These are phyloP conservation scores for Gallinago nigripennis DNA, from an alignment of 2,797 vertebrate genomes.

Conservation along the genomic window DNA sequence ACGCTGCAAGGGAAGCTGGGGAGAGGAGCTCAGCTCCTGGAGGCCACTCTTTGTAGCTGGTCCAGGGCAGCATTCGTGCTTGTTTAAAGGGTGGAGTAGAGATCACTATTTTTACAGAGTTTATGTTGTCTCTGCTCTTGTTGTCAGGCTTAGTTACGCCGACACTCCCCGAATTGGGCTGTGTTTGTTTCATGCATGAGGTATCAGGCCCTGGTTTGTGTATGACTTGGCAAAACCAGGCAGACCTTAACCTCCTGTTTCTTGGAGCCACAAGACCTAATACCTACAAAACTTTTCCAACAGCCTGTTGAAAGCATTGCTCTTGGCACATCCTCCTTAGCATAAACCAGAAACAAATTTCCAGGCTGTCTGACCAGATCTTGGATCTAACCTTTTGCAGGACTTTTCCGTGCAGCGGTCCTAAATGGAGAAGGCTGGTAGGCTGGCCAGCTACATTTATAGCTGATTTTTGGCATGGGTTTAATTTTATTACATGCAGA, in stretches of 20 bases:
- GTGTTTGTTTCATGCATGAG: background rate
- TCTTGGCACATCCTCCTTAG: background rate
- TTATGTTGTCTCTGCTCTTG: background rate
- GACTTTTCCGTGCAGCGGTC: constrained; percentile 19
- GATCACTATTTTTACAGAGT: constrained; percentile 19
- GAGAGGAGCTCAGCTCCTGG: background rate
- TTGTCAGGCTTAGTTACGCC: background rate
- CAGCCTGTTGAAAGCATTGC: background rate
- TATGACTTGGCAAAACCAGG: constrained; percentile 18
- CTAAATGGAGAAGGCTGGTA: background rate
- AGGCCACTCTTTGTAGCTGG: background rate
- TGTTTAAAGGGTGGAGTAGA: constrained; percentile 32
- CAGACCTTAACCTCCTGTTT: background rate
- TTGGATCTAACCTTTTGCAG: constrained; percentile 8
- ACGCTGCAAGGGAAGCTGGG: background rate
- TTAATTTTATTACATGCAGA: constrained; percentile 53
- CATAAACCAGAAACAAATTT: constrained; percentile 28
- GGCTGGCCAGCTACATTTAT: constrained; percentile 31
- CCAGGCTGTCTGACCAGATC: constrained; percentile 21
- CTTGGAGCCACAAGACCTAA: background rate
- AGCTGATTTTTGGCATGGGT: constrained; percentile 29
- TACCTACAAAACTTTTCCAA: background rate
- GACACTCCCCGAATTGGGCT: background rate
- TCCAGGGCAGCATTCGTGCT: background rate
- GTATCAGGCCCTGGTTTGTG: background rate